phyloP scores from a whole-genome alignment of 2,113 vertebrate genomes.

The Centropristis striata region DNA sequence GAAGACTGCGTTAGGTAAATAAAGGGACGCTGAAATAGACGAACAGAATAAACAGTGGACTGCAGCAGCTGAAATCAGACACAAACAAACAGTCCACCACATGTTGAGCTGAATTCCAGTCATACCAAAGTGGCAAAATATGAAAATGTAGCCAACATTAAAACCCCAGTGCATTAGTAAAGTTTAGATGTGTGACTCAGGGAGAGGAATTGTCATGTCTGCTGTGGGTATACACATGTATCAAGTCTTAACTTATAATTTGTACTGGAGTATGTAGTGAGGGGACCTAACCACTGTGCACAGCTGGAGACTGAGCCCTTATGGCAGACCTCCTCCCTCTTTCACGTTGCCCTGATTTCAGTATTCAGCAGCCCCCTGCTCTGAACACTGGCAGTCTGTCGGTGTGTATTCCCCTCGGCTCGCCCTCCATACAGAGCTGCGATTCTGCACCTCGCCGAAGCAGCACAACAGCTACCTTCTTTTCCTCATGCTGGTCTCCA shows the following conservation, averaged over 20 bases:
- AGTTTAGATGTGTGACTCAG: conserved; percentile 15
- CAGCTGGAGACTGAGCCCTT: conserved; percentile 29
- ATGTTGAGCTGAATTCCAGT: conserved; percentile 22
- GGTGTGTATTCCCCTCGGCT: conserved; percentile 1
- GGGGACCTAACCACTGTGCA: conserved; percentile 12
- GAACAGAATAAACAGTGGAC: conserved; percentile 9
- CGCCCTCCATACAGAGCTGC: conserved; percentile 20
- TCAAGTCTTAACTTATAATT: conserved; percentile 16
- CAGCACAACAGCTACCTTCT: conserved; percentile 88
- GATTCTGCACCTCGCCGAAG: conserved; percentile 43
- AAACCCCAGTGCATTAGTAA: neutral
- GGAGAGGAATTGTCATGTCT: neutral
- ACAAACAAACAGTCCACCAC: conserved; percentile 29
- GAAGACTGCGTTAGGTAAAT: neutral
- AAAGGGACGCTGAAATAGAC: conserved; percentile 7
- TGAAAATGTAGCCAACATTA: neutral
- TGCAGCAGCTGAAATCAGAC: conserved; percentile 17
- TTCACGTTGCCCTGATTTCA: conserved; percentile 52
- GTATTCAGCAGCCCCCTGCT: neutral
- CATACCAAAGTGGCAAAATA: neutral
- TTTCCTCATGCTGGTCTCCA: conserved; percentile 90
- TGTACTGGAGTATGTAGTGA: conserved; percentile 18
- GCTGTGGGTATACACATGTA: neutral
- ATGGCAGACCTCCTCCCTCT: neutral
- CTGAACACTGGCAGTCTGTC: conserved; percentile 50